These are phyloP conservation scores for Margarornis squamiger DNA, from an alignment of 2,797 vertebrate species.

Conservation along the genomic window DNA sequence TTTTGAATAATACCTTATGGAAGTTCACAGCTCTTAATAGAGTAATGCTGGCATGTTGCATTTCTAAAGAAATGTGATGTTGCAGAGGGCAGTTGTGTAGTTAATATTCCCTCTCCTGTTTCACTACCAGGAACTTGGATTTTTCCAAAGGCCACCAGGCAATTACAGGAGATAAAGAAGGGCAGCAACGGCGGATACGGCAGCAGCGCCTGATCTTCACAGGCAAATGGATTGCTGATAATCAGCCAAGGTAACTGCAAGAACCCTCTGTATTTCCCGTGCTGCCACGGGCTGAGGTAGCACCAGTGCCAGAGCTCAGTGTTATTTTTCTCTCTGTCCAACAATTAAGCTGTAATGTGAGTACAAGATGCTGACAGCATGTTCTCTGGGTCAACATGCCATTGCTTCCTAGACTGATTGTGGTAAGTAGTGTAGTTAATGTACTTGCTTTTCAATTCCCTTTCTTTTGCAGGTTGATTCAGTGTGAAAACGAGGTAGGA, in stretches of 20 bases:
- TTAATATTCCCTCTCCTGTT: not conserved
- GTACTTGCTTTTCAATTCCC: not conserved
- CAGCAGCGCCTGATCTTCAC: conserved; percentile 89
- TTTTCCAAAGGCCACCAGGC: conserved; percentile 98
- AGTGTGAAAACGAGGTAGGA: conserved; percentile 86
- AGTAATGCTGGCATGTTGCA: not conserved
- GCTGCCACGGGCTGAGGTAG: not conserved
- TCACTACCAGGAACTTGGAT: conserved; percentile 87
- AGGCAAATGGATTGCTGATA: conserved; percentile 95
- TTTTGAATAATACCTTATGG: not conserved
- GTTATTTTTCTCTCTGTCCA: not conserved
- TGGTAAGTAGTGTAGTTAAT: not conserved
- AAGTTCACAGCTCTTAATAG: not conserved
- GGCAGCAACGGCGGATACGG: conserved; percentile 82
- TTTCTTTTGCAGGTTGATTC: conserved; percentile 85
- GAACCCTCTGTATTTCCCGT: not conserved
- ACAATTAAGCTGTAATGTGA: not conserved
- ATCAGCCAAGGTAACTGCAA: conserved; percentile 84
- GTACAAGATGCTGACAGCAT: not conserved
- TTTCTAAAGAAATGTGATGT: not conserved
- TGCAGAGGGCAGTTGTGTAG: not conserved
- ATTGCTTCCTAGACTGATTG: not conserved
- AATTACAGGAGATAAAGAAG: conserved; percentile 88
- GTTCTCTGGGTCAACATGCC: not conserved
- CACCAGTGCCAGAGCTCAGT: not conserved